Percentiles rank a stretch among this genome's conserved stretches.
These are phyloP conservation scores for Labeo catla DNA, from an alignment of 2,113 vertebrate species.

Conservation along the genomic window DNA sequence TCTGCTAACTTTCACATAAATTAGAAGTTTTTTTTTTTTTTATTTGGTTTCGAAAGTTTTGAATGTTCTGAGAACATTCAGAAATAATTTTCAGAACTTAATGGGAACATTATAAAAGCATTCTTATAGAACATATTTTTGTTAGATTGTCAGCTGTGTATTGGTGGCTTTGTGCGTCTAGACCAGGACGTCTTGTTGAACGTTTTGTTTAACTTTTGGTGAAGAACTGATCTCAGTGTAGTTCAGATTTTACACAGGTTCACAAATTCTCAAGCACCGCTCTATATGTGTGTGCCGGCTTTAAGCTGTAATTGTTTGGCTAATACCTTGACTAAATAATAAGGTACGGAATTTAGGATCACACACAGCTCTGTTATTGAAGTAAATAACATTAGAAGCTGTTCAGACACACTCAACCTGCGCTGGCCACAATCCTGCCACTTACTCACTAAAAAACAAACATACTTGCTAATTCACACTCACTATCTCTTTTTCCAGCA, in stretches of 20 bases:
- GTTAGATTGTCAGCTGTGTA: no score
- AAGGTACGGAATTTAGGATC: constrained; percentile 36
- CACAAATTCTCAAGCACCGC: neutral
- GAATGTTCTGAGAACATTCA: neutral
- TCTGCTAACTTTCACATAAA: neutral
- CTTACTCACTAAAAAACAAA: constrained; percentile 50
- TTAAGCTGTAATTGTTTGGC: constrained; percentile 23
- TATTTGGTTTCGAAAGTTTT: no score
- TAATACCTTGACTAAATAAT: constrained; percentile 48
- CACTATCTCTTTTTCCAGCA: neutral
- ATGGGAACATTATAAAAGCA: no score
- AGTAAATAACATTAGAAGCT: constrained; percentile 51
- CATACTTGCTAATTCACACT: constrained; percentile 45
- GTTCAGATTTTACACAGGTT: neutral
- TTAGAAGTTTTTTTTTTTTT: neutral
- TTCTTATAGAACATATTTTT: no score
- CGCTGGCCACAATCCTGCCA: constrained; percentile 43
- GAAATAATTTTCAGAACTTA: no score
- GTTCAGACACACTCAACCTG: constrained; percentile 47
- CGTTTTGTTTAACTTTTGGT: neutral
- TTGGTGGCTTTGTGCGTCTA: no score
- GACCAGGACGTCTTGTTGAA: no score
- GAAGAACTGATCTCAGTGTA: neutral
- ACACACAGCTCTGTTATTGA: constrained; percentile 29
- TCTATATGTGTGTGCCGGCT: constrained; percentile 13